Base-by-base conservation (phyloP, 1,140 invertebrate species). In the Sitobion miscanthi region DNA sequence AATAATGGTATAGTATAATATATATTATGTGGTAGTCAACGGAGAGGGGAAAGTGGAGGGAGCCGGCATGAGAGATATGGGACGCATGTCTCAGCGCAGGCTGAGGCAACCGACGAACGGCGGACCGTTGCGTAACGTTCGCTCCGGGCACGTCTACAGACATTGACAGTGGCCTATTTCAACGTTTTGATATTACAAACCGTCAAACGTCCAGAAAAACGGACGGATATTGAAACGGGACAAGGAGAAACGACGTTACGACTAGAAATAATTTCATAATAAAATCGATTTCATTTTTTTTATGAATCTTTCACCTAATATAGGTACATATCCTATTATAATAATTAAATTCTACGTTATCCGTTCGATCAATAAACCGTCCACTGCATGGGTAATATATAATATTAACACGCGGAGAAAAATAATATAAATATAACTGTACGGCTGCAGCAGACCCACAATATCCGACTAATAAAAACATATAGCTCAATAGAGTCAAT, bases 161-260 rank as follows among this genome's bases (percentile, higher is more conserved):
- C 91, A 93, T 93, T 93, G 91, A 93, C 91, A 93, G 91, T 93
- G 91, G 91, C 91, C 91, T 38, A 93, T 93, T 93, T 93, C 14
- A 17, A n/a, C 62, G 11, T 30, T 57, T 11, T 45, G 30, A 69
- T 90, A 52, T 69, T 69, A 62, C 35, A 14, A 42, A 57, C 23
- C 38, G 30, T 90, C 54, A 30, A 38, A 89, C 38, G 20, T 89
- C n/a, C 7, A 88, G 47, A 88, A 52, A 87, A 35, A 52, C 9
- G 35, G 20, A 54, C 20, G 49, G 8, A 25, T 6, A 54, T 8
- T 54, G 38, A 54, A 89, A 54, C n/a, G 17, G n/a, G 87, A 25
- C 20, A 35, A 88, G 45, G 83, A 54, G 52, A 85, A 85, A 87
- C 14, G 14, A 49, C 14, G 30, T 21, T 35, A 52, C 25, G 4